These are phyloP conservation scores for Cheilosia impressa DNA, from an alignment of 2,888 invertebrate genomes.

Conservation along the genomic window DNA sequence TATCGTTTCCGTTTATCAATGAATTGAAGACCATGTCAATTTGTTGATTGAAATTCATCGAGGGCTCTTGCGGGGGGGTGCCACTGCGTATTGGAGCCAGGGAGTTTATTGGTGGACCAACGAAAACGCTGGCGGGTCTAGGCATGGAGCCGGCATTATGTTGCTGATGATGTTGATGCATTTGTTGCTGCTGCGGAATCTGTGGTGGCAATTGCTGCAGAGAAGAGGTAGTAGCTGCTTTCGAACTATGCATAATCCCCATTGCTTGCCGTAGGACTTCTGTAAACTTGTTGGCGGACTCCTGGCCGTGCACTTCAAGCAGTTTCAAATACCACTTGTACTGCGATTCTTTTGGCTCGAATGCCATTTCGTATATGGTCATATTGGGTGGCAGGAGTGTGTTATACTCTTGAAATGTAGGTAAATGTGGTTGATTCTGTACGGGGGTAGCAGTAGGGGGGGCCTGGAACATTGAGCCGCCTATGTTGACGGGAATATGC, in stretches of 20 bases:
- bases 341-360: slow-evolving; percentile 85
- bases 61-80: slow-evolving; percentile 77
- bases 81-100: slow-evolving; percentile 32
- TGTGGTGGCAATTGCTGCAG: slow-evolving; percentile 75
- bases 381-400: slow-evolving; percentile 85
- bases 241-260: slow-evolving; percentile 79
- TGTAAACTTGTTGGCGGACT: slow-evolving; percentile 85
- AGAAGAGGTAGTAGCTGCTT: slow-evolving; percentile 43
- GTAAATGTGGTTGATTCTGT: slow-evolving; percentile 76
- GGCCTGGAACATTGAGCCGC: slow-evolving; percentile 77
- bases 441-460: slow-evolving; percentile 75
- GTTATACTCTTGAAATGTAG: slow-evolving; percentile 79
- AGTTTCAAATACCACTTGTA: slow-evolving; percentile 86
- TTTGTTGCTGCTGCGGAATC: slow-evolving; percentile 76
- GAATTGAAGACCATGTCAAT: slow-evolving; percentile 83
- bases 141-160: slow-evolving; percentile 51
- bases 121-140: slow-evolving; percentile 62
- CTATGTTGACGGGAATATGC: slow-evolving; percentile 81
- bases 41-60: slow-evolving; percentile 82
- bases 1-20: slow-evolving; percentile 83
- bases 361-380: slow-evolving; percentile 85
- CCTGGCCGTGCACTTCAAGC: slow-evolving; percentile 85
- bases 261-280: slow-evolving; percentile 83
- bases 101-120: slow-evolving; percentile 35
- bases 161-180: slow-evolving; percentile 75